These are phyloP conservation scores for Vidua macroura DNA, from an alignment of 2,113 vertebrate genomes.

Conservation along the genomic window DNA sequence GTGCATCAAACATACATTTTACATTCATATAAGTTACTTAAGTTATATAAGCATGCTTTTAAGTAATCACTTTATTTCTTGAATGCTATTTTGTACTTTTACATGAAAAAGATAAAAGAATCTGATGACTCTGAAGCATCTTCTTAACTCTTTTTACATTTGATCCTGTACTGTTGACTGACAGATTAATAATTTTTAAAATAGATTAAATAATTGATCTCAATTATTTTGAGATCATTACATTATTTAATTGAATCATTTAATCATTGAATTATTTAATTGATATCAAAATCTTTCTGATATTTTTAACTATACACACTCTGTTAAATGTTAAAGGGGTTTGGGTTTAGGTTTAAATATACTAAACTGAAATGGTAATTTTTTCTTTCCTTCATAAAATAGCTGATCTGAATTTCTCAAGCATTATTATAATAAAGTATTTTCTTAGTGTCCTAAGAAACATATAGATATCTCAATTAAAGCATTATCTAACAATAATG, in stretches of 20 bases:
- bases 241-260: no score
- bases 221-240: no score
- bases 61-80: background rate
- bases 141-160: background rate
- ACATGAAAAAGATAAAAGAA: background rate
- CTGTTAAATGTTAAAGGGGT: background rate
- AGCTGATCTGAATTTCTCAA: background rate
- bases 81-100: background rate
- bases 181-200: background rate
- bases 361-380: background rate
- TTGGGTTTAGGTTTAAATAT: background rate
- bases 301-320: background rate
- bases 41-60: background rate
- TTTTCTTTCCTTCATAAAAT: background rate
- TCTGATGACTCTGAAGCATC: background rate
- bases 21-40: background rate
- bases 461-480: background rate
- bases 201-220: background rate
- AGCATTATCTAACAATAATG: background rate
- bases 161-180: background rate
- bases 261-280: no score
- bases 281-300: background rate
- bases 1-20: background rate
- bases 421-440: background rate
- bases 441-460: background rate